Base-by-base conservation (phyloP, 2,113 vertebrate species). In the Phasianus colchicus region DNA sequence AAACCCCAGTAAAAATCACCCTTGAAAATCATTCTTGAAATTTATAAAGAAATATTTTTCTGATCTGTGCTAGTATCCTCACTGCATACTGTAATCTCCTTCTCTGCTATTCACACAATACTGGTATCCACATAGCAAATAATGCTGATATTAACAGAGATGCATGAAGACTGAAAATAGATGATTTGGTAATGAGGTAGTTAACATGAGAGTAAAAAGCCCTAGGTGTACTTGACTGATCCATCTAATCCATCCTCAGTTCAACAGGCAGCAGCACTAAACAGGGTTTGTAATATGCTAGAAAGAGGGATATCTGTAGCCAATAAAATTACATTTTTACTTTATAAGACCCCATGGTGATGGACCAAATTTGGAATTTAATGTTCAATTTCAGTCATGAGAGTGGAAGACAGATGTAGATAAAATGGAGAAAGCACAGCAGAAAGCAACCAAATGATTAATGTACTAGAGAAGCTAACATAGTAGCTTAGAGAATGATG, bases 401-500 rank as follows among this genome's bases (percentile, higher is more conserved):
- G 67, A 77, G 65, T 67, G 65, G 91, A 88, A 95, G 93, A 96
- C 65, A 77, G 84, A 95, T 93, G 89, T 89, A 96, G 83, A 94
- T 95, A 92, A 95, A 93, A 92, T 86, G 78, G 75, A 92, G 71
- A 92, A 92, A 89, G 72, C 85, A 90, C 65, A 89, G 94, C 64
- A 93, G 85, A 95, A 43, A 79, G 85, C 93, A 95, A 95, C 84
- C 50, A 87, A 89, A 93, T 95, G 93, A 95, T 92, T 90, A 88
- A 96, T 95, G 69, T 83, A 92, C 83, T 87, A 77, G 86, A 67
- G 78, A 82, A 93, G 64, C 88, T 92, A 89, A 83, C 81, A 81
- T 47, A 83, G 93, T 80, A 89, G 72, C 88, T 88, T 76, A 95
- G 67, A 95, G 79, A 93, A 97, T 96, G 95, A 96, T 95, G 82